Evolutionary conservation across 2,888 invertebrate genomes (phyloP), one percentile per base, ranked within the genome.

Genomic region (Meliscaeva auricollis): DNA sequence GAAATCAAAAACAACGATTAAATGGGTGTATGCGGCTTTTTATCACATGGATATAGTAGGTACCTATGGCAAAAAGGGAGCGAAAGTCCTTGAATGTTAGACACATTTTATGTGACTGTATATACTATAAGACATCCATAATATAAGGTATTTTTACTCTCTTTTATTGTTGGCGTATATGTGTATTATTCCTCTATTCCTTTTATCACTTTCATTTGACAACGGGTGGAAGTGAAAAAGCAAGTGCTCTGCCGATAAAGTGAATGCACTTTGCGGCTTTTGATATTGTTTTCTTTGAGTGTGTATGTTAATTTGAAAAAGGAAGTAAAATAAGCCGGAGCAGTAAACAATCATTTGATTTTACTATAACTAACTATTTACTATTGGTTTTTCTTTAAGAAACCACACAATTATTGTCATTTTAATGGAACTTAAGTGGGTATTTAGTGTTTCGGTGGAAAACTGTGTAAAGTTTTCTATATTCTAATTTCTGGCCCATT

Each of bases 1-100:
- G 38, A 20, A 68, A 68, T 69, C 69, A 69, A 26, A 69, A 41
- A 41, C 38, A 72, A 69, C 41, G 35, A 76, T 75, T 48, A 82
- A 83, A 64, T 72, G 80, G 75, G 52, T 84, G 75, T 84, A 72
- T 70, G 69, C 52, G 70, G 58, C 52, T 46, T 35, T 68, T 52
- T 48, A 26, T 26, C 26, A 26, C 26, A 5, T 48, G 17, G 20
- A 20, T 56, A n/a, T 30, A n/a, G 44, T n/a, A n/a, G 35, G 41
- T 56, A n/a, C 35, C 35, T 52, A 60, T 60, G 58, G 15, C 30
- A 11, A 38, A 60, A 69, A 62, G 75, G 76, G 85, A 85, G 80
- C 80, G 73, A 80, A 85, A 85, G 85, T 85, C 85, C 85, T 85
- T 85, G 85, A 80, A 80, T 76, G 68, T 60, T 70, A 75, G 76